phyloP scores from a whole-genome alignment of 2,888 invertebrate genomes.

The Altica lythri region DNA sequence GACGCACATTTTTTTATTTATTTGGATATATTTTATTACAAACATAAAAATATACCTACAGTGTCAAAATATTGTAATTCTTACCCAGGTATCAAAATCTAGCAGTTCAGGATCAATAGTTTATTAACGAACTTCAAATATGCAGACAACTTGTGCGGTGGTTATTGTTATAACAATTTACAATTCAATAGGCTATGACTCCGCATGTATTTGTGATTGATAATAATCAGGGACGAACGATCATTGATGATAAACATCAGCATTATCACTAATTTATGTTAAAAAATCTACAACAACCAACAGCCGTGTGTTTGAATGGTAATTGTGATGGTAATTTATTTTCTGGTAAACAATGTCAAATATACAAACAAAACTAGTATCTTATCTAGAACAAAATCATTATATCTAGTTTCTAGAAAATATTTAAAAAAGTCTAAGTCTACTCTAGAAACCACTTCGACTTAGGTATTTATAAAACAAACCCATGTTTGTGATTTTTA shows the following conservation, averaged over 20 bases:
- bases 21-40: too few relatives aligned
- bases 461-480: too few relatives aligned
- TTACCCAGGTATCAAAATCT: slow-evolving; percentile 1
- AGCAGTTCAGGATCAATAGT: slow-evolving; percentile 28
- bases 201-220: slow-evolving; percentile 51
- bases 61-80: too few relatives aligned
- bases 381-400: too few relatives aligned
- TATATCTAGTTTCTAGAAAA: too few relatives aligned
- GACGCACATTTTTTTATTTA: too few relatives aligned
- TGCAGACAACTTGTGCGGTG: slow-evolving; percentile 49
- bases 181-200: slow-evolving; percentile 54
- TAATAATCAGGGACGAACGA: slow-evolving; percentile 42
- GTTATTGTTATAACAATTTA: slow-evolving; percentile 51
- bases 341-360: too few relatives aligned
- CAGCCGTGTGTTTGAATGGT: background rate
- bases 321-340: background rate
- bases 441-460: too few relatives aligned
- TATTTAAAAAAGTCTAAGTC: too few relatives aligned
- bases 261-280: slow-evolving; percentile 29
- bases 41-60: too few relatives aligned
- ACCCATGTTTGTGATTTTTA: too few relatives aligned
- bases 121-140: slow-evolving; percentile 50
- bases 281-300: slow-evolving; percentile 9
- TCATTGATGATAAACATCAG: slow-evolving; percentile 33
- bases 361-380: too few relatives aligned